phyloP scores from a whole-genome alignment of 2,797 vertebrate species.

The Clarias pachynema region DNA sequence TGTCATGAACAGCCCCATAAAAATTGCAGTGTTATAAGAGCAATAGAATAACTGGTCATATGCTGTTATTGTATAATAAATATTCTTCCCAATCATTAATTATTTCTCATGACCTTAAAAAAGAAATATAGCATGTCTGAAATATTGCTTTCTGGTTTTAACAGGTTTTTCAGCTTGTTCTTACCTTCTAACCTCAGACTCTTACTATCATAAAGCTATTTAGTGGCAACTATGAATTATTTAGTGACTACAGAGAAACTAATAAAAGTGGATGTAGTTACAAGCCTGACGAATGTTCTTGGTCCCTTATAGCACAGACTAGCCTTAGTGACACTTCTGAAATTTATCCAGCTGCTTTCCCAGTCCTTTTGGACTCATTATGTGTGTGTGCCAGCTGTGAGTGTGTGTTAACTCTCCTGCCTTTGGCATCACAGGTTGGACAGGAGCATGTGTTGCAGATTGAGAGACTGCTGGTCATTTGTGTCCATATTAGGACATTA shows the following conservation, averaged over 20 bases:
- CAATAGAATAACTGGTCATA: neutral
- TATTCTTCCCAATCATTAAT: neutral
- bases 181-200: neutral
- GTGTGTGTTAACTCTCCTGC: conserved; percentile 39
- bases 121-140: neutral
- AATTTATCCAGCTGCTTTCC: conserved; percentile 63
- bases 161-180: conserved; percentile 8
- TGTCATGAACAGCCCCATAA: neutral
- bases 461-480: conserved; percentile 30
- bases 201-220: neutral
- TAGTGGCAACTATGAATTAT: neutral
- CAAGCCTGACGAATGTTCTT: neutral
- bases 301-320: neutral
- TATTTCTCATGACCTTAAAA: neutral
- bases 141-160: conserved; percentile 21
- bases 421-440: conserved; percentile 39
- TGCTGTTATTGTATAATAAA: neutral
- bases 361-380: conserved; percentile 38
- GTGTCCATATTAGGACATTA: conserved; percentile 51
- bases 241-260: neutral
- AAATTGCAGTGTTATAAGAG: neutral
- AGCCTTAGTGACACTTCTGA: conserved; percentile 49
- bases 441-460: conserved; percentile 47
- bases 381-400: conserved; percentile 32
- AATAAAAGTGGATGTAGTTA: conserved; percentile 1